Evolutionary conservation across 2,797 vertebrate genomes (phyloP).

Genomic region (Oreortyx pictus): DNA sequence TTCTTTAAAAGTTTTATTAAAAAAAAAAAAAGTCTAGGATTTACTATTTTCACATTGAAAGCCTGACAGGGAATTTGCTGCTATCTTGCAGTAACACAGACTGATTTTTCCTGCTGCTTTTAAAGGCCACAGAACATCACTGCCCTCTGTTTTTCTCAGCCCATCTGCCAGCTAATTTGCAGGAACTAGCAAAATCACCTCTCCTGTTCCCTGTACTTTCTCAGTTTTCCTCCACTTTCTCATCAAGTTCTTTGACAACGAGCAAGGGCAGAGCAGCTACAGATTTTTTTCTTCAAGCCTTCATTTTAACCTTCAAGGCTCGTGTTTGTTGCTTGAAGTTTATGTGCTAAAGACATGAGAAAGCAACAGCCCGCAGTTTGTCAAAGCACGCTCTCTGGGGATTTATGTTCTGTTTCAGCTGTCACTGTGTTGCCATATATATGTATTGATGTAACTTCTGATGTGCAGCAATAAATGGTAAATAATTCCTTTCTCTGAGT

Average conservation of each 20-base stretch:
- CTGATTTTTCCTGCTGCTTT: background rate
- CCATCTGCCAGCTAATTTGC: conserved; percentile 47
- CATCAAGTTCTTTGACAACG: background rate
- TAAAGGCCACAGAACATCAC: background rate
- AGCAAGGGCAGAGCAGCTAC: background rate
- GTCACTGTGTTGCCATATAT: background rate
- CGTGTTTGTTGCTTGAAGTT: conserved; percentile 20
- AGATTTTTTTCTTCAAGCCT: conserved; percentile 2
- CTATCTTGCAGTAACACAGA: background rate
- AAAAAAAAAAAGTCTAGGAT: background rate
- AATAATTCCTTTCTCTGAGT: background rate
- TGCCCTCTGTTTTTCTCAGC: background rate
- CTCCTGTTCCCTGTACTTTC: background rate
- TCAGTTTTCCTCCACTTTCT: background rate
- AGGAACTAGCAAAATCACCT: background rate
- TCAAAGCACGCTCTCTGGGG: conserved; percentile 29
- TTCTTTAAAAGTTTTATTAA: background rate
- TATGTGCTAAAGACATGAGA: conserved; percentile 32
- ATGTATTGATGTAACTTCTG: conserved; percentile 39
- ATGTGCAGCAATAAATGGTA: conserved; percentile 55
- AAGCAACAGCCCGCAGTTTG: conserved; percentile 61
- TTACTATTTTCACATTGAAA: background rate
- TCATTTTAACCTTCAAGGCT: conserved; percentile 36
- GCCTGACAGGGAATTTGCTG: background rate
- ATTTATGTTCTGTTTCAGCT: background rate